Conservation (phyloP, 2,113 vertebrate species). For the Sceloporus tristichus region DNA sequence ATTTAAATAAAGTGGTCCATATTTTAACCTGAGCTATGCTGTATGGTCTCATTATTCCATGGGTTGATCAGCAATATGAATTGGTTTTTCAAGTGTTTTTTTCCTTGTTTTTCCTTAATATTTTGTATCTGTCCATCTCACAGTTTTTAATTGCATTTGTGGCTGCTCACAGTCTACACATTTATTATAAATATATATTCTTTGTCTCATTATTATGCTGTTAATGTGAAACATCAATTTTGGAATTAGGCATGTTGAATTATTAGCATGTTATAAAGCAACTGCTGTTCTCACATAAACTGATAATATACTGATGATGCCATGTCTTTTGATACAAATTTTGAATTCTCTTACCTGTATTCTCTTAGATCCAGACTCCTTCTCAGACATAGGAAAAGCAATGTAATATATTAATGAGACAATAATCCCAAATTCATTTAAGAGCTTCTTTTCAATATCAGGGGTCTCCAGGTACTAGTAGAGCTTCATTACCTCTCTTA, state of each 20-base stretch:
- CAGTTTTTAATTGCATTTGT: too few relatives aligned
- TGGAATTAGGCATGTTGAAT: background rate
- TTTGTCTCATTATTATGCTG: background rate
- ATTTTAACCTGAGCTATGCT: too few relatives aligned
- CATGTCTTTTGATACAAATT: constrained; percentile 5
- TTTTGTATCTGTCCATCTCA: too few relatives aligned
- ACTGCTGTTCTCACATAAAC: background rate
- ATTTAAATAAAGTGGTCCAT: too few relatives aligned
- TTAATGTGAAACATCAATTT: background rate
- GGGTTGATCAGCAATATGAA: too few relatives aligned
- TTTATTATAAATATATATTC: background rate
- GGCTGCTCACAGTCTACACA: background rate
- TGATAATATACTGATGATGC: constrained; percentile 5
- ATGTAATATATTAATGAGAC: constrained; percentile 51
- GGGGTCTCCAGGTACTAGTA: constrained; percentile 54
- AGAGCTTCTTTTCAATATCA: constrained; percentile 47
- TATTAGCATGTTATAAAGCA: constrained; percentile 1
- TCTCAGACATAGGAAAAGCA: constrained; percentile 41
- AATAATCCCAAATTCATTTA: constrained; percentile 55
- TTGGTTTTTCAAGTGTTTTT: too few relatives aligned
- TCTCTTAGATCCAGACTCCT: background rate
- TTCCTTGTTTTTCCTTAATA: too few relatives aligned
- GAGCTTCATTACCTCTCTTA: constrained; percentile 67
- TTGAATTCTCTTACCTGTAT: background rate
- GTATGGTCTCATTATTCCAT: too few relatives aligned